Conservation (phyloP, 2,113 vertebrate genomes). For the Carollia perspicillata region DNA sequence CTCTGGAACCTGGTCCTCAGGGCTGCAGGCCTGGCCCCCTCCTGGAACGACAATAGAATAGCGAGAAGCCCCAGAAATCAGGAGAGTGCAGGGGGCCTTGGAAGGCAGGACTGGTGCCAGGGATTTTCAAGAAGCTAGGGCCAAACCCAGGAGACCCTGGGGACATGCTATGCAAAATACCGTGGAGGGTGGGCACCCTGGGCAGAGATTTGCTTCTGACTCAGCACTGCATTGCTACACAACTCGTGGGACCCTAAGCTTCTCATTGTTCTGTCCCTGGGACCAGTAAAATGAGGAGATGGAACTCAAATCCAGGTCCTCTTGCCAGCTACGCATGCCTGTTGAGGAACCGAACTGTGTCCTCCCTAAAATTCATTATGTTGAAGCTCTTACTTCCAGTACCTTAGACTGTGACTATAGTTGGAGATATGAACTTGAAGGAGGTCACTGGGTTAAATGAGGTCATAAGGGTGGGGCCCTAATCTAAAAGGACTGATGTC, state of each 20-base stretch:
- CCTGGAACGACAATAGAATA: neutral
- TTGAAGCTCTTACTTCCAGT: neutral
- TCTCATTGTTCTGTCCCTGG: neutral
- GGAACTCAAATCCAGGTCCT: neutral
- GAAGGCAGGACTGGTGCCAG: neutral
- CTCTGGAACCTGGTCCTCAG: neutral
- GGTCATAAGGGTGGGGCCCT: neutral
- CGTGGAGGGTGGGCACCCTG: rapidly evolving
- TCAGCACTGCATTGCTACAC: neutral
- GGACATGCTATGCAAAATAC: neutral
- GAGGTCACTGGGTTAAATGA: neutral
- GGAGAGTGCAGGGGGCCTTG: neutral
- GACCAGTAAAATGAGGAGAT: neutral
- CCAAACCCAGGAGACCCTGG: neutral
- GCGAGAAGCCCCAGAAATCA: neutral
- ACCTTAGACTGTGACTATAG: neutral
- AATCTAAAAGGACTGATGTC: neutral
- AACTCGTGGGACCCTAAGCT: neutral
- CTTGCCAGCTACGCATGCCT: neutral
- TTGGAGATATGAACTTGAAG: neutral
- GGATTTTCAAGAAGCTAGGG: neutral
- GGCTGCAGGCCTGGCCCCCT: neutral
- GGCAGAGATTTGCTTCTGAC: neutral
- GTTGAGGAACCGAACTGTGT: neutral
- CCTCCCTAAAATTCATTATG: neutral